Evolutionary conservation across 1,140 invertebrate genomes (phyloP).

Genomic region (Drosophila albomicans): DNA sequence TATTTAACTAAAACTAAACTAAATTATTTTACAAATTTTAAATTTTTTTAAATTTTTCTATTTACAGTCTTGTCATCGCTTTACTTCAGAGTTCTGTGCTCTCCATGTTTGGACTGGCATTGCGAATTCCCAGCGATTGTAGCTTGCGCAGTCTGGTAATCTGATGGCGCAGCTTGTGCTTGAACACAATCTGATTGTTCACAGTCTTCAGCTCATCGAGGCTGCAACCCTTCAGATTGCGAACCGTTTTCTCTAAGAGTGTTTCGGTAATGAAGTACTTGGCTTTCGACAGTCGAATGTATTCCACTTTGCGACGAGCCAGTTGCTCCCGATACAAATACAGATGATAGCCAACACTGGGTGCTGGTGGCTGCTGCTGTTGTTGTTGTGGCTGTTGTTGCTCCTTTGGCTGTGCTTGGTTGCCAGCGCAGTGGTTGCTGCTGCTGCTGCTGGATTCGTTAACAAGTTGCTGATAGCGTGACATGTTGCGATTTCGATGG

Average conservation of each 20-base stretch:
- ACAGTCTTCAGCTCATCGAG: constrained; percentile 69
- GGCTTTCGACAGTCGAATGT: constrained; percentile 68
- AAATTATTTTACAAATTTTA: too few species aligned
- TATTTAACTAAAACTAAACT: too few species aligned
- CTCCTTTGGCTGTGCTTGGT: neutral
- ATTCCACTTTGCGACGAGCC: constrained; percentile 64
- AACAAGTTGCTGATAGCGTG: constrained; percentile 35
- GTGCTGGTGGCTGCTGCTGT: constrained; percentile 15
- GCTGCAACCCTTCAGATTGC: constrained; percentile 66
- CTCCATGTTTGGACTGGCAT: constrained; percentile 72
- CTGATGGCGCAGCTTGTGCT: constrained; percentile 68
- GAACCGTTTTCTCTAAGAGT: constrained; percentile 64
- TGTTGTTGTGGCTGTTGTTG: constrained; percentile 30
- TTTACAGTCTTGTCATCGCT: too few species aligned
- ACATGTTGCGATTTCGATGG: constrained; percentile 23
- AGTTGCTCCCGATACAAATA: constrained; percentile 71
- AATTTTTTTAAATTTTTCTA: neutral
- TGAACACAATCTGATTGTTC: constrained; percentile 71
- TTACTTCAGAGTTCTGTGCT: constrained; percentile 59
- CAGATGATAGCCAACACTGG: constrained; percentile 68
- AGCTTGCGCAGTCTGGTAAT: constrained; percentile 62
- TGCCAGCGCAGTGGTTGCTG: neutral
- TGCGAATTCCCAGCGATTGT: constrained; percentile 63
- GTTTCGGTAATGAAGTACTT: constrained; percentile 78
- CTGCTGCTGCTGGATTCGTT: constrained; percentile 7